These are phyloP conservation scores for Pristionchus exspectatus DNA, from an alignment of 2,888 invertebrate genomes.

Conservation along the genomic window DNA sequence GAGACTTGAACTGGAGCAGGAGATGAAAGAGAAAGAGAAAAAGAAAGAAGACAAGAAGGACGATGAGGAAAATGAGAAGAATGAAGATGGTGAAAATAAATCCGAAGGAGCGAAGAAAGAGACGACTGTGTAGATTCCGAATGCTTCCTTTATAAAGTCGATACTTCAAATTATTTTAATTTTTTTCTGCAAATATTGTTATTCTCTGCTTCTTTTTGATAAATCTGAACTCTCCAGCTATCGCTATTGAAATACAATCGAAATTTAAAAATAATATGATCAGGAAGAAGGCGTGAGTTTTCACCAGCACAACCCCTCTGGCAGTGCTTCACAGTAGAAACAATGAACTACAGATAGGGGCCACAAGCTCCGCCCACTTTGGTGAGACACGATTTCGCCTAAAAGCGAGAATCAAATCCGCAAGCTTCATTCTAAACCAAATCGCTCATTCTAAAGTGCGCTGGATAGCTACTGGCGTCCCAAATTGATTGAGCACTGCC, in stretches of 20 bases:
- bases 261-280: too few relatives aligned
- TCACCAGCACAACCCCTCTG: too few relatives aligned
- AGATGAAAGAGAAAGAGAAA: background rate
- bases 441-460: too few relatives aligned
- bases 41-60: background rate
- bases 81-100: background rate
- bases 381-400: too few relatives aligned
- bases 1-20: background rate
- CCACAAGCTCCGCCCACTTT: too few relatives aligned
- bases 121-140: background rate
- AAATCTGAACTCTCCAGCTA: background rate
- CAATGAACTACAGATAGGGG: too few relatives aligned
- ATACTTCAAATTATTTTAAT: background rate
- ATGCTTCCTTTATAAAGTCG: background rate
- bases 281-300: too few relatives aligned
- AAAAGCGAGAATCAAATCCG: too few relatives aligned
- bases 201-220: background rate
- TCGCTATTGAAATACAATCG: background rate
- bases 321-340: too few relatives aligned
- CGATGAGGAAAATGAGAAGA: background rate
- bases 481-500: too few relatives aligned
- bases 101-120: background rate
- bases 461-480: too few relatives aligned
- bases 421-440: too few relatives aligned
- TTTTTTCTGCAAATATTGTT: background rate